Conservation (phyloP, 64 coral and sea anemone genomes). For the Montipora sp. region DNA sequence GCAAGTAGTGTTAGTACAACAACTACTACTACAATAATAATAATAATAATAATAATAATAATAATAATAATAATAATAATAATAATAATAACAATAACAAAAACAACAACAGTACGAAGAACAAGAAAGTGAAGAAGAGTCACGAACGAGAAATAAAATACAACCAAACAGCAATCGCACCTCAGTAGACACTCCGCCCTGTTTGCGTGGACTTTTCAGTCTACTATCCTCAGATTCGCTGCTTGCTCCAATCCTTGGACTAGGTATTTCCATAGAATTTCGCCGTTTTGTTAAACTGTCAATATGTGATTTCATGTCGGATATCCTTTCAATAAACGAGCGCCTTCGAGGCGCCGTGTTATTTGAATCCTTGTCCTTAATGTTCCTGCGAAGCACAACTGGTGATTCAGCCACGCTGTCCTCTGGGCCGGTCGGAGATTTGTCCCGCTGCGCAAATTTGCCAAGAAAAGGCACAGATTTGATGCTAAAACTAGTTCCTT, state of each 20-base stretch:
- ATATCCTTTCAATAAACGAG: slow-evolving; percentile 75
- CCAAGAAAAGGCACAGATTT: slow-evolving; percentile 36
- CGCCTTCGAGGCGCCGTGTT: slow-evolving; percentile 68
- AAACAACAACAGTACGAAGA: too few relatives aligned
- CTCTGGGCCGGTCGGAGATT: slow-evolving; percentile 26
- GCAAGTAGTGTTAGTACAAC: too few relatives aligned
- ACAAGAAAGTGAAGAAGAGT: not conserved
- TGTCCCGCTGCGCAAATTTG: slow-evolving; percentile 43
- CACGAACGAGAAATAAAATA: not conserved
- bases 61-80: too few relatives aligned
- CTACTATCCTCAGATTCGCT: not conserved
- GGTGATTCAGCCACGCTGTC: slow-evolving; percentile 30
- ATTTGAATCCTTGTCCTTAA: slow-evolving; percentile 38
- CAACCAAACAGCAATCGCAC: not conserved
- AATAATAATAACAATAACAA: too few relatives aligned
- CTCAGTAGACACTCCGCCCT: slow-evolving; percentile 10
- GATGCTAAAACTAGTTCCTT: slow-evolving; percentile 51
- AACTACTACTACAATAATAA: too few relatives aligned
- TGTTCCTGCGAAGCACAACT: slow-evolving; percentile 35
- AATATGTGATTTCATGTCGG: slow-evolving; percentile 56
- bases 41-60: too few relatives aligned
- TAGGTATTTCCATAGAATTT: slow-evolving; percentile 28
- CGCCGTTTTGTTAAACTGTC: slow-evolving; percentile 62
- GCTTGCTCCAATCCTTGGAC: not conserved
- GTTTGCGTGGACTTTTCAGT: not conserved